phyloP scores from a whole-genome alignment of 1,140 invertebrate species.

The Saccostrea cuccullata region DNA sequence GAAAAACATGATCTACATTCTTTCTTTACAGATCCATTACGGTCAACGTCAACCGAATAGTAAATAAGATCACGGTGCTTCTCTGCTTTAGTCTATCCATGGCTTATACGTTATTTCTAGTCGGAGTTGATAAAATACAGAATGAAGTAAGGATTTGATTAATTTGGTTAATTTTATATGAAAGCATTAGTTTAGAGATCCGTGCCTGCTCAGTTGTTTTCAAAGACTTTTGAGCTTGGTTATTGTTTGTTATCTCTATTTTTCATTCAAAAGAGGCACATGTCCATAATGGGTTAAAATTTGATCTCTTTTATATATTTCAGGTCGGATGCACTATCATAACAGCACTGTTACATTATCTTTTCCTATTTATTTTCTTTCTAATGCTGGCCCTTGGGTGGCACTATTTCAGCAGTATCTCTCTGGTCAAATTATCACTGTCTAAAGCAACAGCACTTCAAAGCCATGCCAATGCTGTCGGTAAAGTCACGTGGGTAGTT shows the following conservation, averaged over 20 bases:
- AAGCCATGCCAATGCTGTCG: conserved; percentile 23
- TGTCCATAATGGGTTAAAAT: too few relatives aligned
- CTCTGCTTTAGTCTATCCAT: not conserved
- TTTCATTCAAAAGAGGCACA: too few relatives aligned
- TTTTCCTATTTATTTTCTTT: not conserved
- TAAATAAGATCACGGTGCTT: not conserved
- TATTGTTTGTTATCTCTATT: too few relatives aligned
- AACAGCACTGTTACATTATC: not conserved
- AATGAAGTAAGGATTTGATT: not conserved
- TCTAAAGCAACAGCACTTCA: conserved; percentile 30
- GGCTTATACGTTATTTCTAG: not conserved
- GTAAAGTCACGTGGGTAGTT: not conserved
- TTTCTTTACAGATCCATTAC: not conserved
- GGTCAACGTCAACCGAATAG: not conserved
- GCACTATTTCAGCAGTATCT: not conserved
- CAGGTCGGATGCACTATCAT: conserved; percentile 16
- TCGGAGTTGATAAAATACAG: not conserved
- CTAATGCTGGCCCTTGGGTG: not conserved
- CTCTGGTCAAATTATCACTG: not conserved
- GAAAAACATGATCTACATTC: too few relatives aligned
- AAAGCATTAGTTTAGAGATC: too few relatives aligned
- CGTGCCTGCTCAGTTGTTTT: too few relatives aligned
- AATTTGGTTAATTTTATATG: not conserved
- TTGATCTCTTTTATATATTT: not conserved
- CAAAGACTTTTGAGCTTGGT: too few relatives aligned